phyloP scores from a whole-genome alignment of 2,113 vertebrate genomes.

The Canis aureus region DNA sequence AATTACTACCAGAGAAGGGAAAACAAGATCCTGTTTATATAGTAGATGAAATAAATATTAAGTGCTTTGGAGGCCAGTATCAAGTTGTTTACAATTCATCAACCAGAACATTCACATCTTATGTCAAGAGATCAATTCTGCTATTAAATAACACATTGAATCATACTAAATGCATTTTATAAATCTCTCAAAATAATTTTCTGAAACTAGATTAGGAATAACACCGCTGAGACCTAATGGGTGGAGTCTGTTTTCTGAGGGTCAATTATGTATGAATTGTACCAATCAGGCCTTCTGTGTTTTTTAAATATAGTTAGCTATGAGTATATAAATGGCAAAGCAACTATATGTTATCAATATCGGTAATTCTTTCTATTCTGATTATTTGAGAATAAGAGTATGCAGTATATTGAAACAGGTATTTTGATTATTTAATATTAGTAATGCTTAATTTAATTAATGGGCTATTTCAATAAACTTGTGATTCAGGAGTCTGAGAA shows the following conservation, averaged over 20 bases:
- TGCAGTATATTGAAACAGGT: background rate
- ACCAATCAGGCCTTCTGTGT: background rate
- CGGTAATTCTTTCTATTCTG: background rate
- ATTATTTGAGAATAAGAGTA: background rate
- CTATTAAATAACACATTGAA: slow-evolving; percentile 47
- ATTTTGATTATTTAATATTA: background rate
- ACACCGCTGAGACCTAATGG: background rate
- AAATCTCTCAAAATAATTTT: slow-evolving; percentile 55
- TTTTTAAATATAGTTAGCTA: background rate
- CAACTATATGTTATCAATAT: background rate
- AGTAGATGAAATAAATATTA: slow-evolving; percentile 78
- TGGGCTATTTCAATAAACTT: background rate
- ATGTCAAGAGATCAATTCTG: slow-evolving; percentile 62
- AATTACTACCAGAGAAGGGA: slow-evolving; percentile 73
- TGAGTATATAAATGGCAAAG: background rate
- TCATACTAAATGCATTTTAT: slow-evolving; percentile 32
- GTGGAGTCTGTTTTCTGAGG: background rate
- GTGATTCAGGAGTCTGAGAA: background rate
- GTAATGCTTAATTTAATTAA: background rate
- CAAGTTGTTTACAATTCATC: slow-evolving; percentile 62
- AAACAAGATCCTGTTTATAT: slow-evolving; percentile 74
- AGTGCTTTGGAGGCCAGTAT: slow-evolving; percentile 51
- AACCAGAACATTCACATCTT: slow-evolving; percentile 60
- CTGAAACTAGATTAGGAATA: slow-evolving; percentile 60
- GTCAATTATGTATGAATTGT: background rate